Evolutionary conservation across 2,888 invertebrate species (phyloP), one percentile per base, ranked within the genome.

Genomic region (Yponomeuta cagnagella): DNA sequence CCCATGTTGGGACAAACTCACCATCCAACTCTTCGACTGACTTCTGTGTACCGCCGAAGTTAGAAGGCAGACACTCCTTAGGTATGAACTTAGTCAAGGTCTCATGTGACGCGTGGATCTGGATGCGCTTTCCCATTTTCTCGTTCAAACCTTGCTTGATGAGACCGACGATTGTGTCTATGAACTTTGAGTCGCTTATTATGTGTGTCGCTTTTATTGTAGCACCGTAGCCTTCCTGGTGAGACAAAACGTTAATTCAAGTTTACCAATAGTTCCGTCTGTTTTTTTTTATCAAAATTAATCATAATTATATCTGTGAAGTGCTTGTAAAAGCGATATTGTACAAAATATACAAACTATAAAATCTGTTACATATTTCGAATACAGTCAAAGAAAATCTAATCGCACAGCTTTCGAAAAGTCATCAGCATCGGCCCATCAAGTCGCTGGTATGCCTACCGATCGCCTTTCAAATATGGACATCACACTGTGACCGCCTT

Each of bases 211-310:
- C 52, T 23, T 58, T 69, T 52, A 92, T 72, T 74, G 87, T 83
- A 10, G 83, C 72, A 0, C 86, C 86, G 70, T 83, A 83, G 1
- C 83, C 85, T 71, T 84, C 84, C 77, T 88, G 82, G 12, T 78
- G 76, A 76, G 76, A 80, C 6, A 48, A 48, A 12, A 3, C 2
- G 30, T 5, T 43, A 43, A 43, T 23, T 30, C 31, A 43, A 43
- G 43, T 5, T 8, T 43, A 43, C 1, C 43, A 43, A 8, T 43
- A 43, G 43, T 43, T 4, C 33, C 33, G 23, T 0, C 23, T 23
- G 23, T 23, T 23, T 23, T 23, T 0, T 23, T 23, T 23, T 23
- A 23, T 23, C 23, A 23, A 23, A 23, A 23, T 23, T 23, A 23
- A 23, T 23, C 23, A 23, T 23, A n/a, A n/a, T n/a, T n/a, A 23